These are phyloP conservation scores for Pardosa pseudoannulata DNA, from an alignment of 2,888 invertebrate species.

Conservation along the genomic window DNA sequence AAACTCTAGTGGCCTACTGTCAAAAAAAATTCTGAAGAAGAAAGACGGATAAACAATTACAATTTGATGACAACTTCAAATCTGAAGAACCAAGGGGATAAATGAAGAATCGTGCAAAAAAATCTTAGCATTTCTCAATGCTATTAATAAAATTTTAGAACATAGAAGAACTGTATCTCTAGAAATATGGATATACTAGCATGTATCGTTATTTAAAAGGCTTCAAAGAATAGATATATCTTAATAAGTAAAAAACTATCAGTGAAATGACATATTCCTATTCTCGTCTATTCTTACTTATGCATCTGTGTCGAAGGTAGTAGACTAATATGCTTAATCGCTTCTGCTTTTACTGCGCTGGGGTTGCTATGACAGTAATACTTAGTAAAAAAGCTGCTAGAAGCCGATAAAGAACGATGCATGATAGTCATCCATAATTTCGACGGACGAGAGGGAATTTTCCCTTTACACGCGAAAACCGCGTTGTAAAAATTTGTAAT, in stretches of 20 bases:
- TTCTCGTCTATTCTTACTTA: neutral
- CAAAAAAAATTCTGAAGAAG: too few relatives aligned
- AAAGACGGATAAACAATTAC: too few relatives aligned
- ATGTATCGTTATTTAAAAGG: slow-evolving; percentile 6
- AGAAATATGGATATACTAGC: neutral
- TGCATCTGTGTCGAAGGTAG: neutral
- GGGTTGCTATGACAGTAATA: neutral
- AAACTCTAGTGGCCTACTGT: neutral
- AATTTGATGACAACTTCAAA: too few relatives aligned
- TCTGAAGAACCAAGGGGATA: too few relatives aligned
- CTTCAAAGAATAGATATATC: neutral
- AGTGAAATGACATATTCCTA: neutral
- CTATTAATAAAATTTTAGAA: neutral
- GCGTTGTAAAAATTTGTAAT: neutral
- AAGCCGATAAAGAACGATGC: slow-evolving; percentile 7
- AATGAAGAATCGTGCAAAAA: too few relatives aligned
- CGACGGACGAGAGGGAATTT: neutral
- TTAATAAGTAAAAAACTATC: neutral
- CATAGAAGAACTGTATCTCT: neutral
- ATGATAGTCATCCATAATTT: neutral
- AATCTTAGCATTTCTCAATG: too few relatives aligned
- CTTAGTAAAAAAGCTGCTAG: neutral
- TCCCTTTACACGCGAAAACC: neutral
- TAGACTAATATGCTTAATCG: neutral
- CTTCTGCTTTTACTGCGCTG: neutral